phyloP scores from a whole-genome alignment of 2,113 vertebrate species.

The Erythrolamprus reginae region DNA sequence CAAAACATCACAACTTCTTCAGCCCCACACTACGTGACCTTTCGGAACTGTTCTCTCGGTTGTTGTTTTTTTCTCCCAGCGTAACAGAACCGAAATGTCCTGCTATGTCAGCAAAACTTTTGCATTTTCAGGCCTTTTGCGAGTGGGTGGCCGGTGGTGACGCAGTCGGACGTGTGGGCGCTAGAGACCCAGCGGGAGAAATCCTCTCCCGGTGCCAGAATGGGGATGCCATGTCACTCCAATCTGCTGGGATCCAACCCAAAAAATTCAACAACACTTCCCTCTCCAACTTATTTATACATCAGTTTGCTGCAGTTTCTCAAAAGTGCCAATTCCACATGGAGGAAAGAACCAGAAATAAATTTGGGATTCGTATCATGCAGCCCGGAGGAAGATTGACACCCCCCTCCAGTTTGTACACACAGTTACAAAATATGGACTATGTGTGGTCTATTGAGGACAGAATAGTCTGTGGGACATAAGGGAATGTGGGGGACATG shows the following conservation, averaged over 20 bases:
- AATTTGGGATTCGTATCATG: not conserved
- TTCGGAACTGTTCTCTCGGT: not conserved
- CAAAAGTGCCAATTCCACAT: not conserved
- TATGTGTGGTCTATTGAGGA: too few relatives aligned
- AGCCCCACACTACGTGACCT: not conserved
- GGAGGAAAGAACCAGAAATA: not conserved
- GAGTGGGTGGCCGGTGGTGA: not conserved
- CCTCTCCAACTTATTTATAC: not conserved
- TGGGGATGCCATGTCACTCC: not conserved
- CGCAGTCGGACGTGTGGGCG: rapidly evolving
- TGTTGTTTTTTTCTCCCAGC: not conserved
- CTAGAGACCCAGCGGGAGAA: rapidly evolving
- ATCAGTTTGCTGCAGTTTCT: not conserved
- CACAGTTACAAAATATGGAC: not conserved
- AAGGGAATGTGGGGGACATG: too few relatives aligned
- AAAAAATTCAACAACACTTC: too few relatives aligned
- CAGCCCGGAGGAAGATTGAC: not conserved
- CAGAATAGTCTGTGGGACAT: too few relatives aligned
- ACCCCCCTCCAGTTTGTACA: not conserved
- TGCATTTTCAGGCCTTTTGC: not conserved
- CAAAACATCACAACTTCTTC: not conserved
- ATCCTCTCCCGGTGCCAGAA: rapidly evolving
- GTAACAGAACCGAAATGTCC: not conserved
- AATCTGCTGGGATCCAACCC: rapidly evolving
- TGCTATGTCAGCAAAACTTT: not conserved